phyloP scores from a whole-genome alignment of 92 coral and sea anemone species.

The Umimayanthus kanabou region DNA sequence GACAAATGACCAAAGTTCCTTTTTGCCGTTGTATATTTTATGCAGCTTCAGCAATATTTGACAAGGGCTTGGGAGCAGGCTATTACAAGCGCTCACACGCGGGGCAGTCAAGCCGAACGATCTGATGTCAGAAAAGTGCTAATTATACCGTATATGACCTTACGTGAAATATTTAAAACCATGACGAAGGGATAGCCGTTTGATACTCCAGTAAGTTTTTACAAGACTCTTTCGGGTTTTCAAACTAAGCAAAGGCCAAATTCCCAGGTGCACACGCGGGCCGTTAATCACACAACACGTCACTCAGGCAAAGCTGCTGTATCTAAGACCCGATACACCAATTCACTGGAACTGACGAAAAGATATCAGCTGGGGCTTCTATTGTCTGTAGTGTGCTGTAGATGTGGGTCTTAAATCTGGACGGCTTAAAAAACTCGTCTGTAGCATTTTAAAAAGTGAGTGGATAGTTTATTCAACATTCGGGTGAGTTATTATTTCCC shows the following conservation, averaged over 20 bases:
- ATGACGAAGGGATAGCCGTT: slow-evolving; percentile 1
- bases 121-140: background rate
- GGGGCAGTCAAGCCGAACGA: slow-evolving; percentile 25
- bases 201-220: background rate
- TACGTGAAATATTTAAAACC: background rate
- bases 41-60: slow-evolving; percentile 41
- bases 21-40: background rate
- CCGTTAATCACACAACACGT: slow-evolving; percentile 1
- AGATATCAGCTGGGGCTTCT: background rate
- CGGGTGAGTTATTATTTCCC: slow-evolving; percentile 27
- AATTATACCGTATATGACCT: slow-evolving; percentile 30
- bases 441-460: background rate
- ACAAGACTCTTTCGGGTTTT: background rate
- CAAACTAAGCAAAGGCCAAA: slow-evolving; percentile 16
- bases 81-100: slow-evolving; percentile 29
- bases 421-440: background rate
- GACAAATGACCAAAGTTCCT: background rate
- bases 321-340: background rate
- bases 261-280: background rate
- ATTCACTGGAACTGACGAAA: background rate
- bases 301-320: background rate
- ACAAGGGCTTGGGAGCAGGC: slow-evolving; percentile 19
- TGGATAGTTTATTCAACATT: slow-evolving; percentile 13
- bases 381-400: background rate
- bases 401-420: background rate